Conservation (phyloP, 2,888 invertebrate genomes). For the Spodoptera picta region DNA sequence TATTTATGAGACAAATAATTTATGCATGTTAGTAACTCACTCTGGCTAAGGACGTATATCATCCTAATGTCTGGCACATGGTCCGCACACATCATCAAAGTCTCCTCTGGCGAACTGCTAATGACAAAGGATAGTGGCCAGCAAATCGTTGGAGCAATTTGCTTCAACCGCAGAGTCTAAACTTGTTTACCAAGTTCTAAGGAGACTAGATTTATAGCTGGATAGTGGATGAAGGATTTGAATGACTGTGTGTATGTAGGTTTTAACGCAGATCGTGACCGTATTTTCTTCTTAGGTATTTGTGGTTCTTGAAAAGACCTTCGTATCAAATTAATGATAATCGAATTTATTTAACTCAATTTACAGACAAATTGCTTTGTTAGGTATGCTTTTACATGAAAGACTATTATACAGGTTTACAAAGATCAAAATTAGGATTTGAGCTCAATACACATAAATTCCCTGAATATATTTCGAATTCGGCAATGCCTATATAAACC, state of each 20-base stretch:
- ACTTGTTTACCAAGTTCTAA: conserved; percentile 39
- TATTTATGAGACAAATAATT: no score
- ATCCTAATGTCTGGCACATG: conserved; percentile 28
- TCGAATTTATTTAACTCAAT: no score
- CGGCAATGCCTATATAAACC: no score
- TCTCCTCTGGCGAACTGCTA: conserved; percentile 31
- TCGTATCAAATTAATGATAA: no score
- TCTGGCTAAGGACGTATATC: conserved; percentile 14
- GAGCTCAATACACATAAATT: no score
- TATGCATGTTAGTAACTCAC: conserved; percentile 4
- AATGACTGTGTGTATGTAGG: no score
- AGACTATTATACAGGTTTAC: no score
- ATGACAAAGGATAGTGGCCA: conserved; percentile 37
- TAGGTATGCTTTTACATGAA: no score
- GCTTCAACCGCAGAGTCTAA: conserved; percentile 57
- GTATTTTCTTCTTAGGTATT: not conserved
- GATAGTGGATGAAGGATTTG: not conserved
- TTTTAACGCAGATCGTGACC: no score
- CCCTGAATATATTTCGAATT: no score
- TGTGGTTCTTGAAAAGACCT: not conserved
- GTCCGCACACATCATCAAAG: conserved; percentile 34
- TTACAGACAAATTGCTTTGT: no score
- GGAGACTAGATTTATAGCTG: conserved; percentile 13
- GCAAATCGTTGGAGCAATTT: conserved; percentile 60
- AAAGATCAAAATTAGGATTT: no score